These are phyloP conservation scores for Tenrec ecaudatus DNA, from an alignment of 2,113 vertebrate species.

Conservation along the genomic window DNA sequence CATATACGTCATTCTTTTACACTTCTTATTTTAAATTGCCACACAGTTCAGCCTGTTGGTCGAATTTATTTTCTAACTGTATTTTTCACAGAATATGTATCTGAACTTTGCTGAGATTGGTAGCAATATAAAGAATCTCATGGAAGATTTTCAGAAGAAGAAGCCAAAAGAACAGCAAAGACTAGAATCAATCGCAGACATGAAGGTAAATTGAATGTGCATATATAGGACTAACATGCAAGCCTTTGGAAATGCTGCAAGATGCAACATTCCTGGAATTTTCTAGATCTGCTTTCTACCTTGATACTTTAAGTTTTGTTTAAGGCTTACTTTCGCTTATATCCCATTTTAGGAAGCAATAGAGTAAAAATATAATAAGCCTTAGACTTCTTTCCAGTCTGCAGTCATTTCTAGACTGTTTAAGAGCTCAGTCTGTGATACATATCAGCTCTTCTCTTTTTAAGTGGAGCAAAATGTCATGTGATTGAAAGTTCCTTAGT, in stretches of 20 bases:
- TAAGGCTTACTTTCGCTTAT: conserved; percentile 55
- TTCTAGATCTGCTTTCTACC: conserved; percentile 52
- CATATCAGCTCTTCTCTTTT: conserved; percentile 17
- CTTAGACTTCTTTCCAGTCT: conserved; percentile 41
- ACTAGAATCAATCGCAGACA: conserved; percentile 96
- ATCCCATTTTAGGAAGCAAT: conserved; percentile 22
- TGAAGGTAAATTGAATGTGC: conserved; percentile 91
- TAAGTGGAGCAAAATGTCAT: conserved; percentile 32
- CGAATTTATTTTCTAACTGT: conserved; percentile 17
- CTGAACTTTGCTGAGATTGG: conserved; percentile 98
- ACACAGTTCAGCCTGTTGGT: conserved; percentile 30
- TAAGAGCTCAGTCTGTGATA: conserved; percentile 7
- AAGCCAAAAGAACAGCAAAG: conserved; percentile 97
- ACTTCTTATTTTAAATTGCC: conserved; percentile 46
- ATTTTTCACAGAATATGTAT: conserved; percentile 93
- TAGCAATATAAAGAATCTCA: conserved; percentile 98
- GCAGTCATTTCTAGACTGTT: conserved; percentile 12
- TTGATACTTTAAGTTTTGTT: conserved; percentile 41
- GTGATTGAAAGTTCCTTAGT: conserved; percentile 29
- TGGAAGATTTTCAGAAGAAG: conserved; percentile 99
- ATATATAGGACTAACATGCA: neutral
- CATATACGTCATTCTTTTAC: conserved; percentile 45
- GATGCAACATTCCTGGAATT: conserved; percentile 52
- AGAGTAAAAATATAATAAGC: conserved; percentile 43
- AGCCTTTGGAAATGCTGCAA: conserved; percentile 52